These are phyloP conservation scores for Xenotilapia leptura DNA, from an alignment of 2,113 vertebrate genomes.

Conservation along the genomic window DNA sequence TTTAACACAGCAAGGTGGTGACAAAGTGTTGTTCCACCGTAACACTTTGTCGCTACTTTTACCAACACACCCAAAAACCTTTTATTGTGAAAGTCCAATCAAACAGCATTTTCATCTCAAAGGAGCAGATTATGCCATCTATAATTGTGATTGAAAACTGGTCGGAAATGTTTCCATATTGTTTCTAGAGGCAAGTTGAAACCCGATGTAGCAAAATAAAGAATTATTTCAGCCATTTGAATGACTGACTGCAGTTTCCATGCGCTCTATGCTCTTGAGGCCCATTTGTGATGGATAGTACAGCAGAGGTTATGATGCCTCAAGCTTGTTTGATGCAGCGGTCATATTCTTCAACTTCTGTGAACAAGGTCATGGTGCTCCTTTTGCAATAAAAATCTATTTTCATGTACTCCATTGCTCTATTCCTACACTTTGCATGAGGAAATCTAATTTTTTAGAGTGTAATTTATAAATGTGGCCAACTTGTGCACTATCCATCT, in stretches of 20 bases:
- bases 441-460: neutral
- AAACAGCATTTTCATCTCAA: neutral
- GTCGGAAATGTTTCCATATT: neutral
- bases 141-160: constrained; percentile 5
- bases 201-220: constrained; percentile 1
- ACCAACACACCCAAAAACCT: neutral
- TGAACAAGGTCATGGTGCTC: constrained; percentile 27
- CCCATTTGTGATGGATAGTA: constrained; percentile 38
- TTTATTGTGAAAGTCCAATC: neutral
- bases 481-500: neutral
- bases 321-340: constrained; percentile 33
- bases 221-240: constrained; percentile 8
- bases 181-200: constrained; percentile 6
- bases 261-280: constrained; percentile 8
- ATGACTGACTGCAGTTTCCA: constrained; percentile 35
- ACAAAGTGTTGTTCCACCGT: neutral
- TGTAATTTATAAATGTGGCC: neutral
- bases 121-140: neutral
- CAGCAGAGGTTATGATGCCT: constrained; percentile 29
- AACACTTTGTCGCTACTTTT: neutral
- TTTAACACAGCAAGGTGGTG: neutral
- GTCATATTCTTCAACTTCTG: constrained; percentile 17
- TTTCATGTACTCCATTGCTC: constrained; percentile 2
- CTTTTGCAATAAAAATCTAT: constrained; percentile 6
- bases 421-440: neutral